Percentiles rank a stretch among this genome's conserved stretches.
These are phyloP conservation scores for Sminthurinus signatus DNA, from an alignment of 1,140 invertebrate species.

Conservation along the genomic window DNA sequence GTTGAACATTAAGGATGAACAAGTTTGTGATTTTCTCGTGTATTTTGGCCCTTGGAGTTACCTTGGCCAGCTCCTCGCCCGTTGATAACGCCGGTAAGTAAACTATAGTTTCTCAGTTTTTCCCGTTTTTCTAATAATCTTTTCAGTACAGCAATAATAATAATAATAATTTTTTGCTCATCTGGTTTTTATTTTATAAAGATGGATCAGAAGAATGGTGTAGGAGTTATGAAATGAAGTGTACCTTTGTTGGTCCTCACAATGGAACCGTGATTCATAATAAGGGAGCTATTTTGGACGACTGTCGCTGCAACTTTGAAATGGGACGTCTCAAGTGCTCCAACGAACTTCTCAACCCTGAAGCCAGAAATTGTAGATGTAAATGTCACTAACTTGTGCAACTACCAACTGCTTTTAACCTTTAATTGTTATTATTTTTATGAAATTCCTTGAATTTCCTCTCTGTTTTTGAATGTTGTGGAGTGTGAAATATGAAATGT, in stretches of 20 bases:
- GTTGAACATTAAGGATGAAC: background rate
- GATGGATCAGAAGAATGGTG: background rate
- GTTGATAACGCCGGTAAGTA: background rate
- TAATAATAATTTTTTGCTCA: too few relatives aligned
- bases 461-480: too few relatives aligned
- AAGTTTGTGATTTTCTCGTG: background rate
- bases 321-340: background rate
- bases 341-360: conserved; percentile 6
- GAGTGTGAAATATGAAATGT: too few relatives aligned
- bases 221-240: conserved; percentile 7
- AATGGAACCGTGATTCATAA: conserved; percentile 10
- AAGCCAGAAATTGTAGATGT: conserved; percentile 6
- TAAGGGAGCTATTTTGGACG: conserved; percentile 10
- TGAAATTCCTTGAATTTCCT: too few relatives aligned
- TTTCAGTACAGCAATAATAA: too few relatives aligned
- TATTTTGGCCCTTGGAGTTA: background rate
- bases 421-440: too few relatives aligned
- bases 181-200: too few relatives aligned
- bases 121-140: too few relatives aligned
- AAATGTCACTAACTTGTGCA: background rate
- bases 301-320: background rate
- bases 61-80: background rate
- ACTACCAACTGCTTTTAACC: too few relatives aligned
- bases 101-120: too few relatives aligned
- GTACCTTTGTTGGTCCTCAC: background rate